A percentile compares a stretch with the other conserved stretches of the same genome.
Conservation (phyloP, 2,797 vertebrate species). For the Etheostoma perlongum region DNA sequence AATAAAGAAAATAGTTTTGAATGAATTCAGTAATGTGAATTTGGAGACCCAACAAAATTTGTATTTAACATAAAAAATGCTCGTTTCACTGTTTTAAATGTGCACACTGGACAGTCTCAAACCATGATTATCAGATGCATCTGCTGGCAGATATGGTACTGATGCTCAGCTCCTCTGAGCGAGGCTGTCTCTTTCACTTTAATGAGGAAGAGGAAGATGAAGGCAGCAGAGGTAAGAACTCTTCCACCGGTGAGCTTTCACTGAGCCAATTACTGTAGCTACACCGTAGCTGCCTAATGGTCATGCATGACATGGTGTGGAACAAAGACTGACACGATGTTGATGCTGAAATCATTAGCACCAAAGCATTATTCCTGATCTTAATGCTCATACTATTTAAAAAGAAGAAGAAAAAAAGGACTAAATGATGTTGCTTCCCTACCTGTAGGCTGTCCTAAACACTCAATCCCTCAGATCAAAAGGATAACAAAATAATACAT, state of each 20-base stretch:
- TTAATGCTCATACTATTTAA: no score
- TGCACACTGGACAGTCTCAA: no score
- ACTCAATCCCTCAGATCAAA: no score
- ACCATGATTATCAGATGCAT: background rate
- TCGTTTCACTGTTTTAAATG: no score
- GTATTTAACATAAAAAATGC: background rate
- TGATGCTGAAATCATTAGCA: no score
- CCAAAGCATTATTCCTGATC: no score
- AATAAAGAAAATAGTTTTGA: background rate
- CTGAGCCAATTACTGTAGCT: slow-evolving; percentile 35
- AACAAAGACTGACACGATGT: background rate
- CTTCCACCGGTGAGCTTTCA: slow-evolving; percentile 13
- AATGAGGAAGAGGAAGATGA: background rate
- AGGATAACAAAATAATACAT: no score
- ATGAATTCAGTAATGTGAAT: no score
- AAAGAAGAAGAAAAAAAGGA: no score
- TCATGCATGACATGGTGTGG: slow-evolving; percentile 14
- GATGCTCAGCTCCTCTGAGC: slow-evolving; percentile 10
- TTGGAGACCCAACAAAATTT: background rate
- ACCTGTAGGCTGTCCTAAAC: no score
- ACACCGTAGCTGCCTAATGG: background rate
- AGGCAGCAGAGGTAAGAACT: background rate
- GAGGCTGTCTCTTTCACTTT: slow-evolving; percentile 18
- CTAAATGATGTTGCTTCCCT: no score
- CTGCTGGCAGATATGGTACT: no score